Percentiles rank a stretch among this genome's conserved stretches.
Conservation (phyloP, 2,888 invertebrate genomes). For the Synanthedon vespiformis region DNA sequence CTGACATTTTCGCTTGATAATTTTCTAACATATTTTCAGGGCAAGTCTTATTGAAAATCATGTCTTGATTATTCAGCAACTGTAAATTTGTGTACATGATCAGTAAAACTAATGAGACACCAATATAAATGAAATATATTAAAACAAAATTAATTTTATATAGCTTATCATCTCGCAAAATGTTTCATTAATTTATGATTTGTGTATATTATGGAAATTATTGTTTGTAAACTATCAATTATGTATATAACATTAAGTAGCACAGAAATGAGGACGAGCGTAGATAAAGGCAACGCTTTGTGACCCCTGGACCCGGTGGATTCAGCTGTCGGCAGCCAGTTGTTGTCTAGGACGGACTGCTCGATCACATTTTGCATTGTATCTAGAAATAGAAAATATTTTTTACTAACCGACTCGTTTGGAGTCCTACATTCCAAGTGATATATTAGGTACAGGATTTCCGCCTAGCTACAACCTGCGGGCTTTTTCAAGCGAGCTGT, state of each 20-base stretch:
- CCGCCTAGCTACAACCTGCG: no score
- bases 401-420: no score
- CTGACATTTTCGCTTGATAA: no score
- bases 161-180: conserved; percentile 49
- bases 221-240: conserved; percentile 20
- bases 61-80: no score
- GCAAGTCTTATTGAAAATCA: no score
- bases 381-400: conserved; percentile 25
- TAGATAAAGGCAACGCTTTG: conserved; percentile 31
- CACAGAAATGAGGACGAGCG: conserved; percentile 28
- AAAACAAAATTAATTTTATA: not conserved
- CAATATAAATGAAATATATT: not conserved
- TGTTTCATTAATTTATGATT: conserved; percentile 11
- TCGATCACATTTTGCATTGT: conserved; percentile 66
- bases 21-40: no score
- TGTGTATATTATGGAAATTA: conserved; percentile 3
- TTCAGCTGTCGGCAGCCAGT: conserved; percentile 62
- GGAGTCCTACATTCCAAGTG: no score
- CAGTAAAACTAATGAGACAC: no score
- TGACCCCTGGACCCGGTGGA: conserved; percentile 38
- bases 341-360: conserved; percentile 65
- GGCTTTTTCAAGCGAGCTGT: no score
- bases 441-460: no score
- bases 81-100: no score
- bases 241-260: conserved; percentile 31